Evolutionary conservation across 1,140 invertebrate genomes (phyloP), one percentile per base, ranked within the genome.

Genomic region (Camponotus vicinus): DNA sequence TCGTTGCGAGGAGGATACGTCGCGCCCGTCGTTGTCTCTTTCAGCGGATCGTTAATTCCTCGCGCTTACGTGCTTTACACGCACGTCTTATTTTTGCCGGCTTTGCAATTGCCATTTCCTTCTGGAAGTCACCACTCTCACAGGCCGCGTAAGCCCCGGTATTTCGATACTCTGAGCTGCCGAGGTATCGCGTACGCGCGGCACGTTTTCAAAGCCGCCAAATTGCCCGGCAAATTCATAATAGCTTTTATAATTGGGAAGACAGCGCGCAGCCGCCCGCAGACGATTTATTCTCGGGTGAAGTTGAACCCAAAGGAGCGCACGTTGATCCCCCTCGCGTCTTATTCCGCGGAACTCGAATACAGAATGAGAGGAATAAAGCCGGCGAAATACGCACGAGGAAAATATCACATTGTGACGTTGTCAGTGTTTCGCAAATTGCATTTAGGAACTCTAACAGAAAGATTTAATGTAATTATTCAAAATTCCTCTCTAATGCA

Each of bases 41-140:
- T 93, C 93, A 90, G 89, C 91, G 91, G 91, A 90, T 94, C 93
- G 92, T 94, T 94, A 93, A 92, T 92, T 69, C 76, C 67, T 61
- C 59, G 52, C 89, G 79, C 75, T 79, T 59, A 63, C 90, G 70
- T 75, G 61, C 52, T 76, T 64, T 55, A 76, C 88, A 76, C 85
- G 84, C 79, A 80, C 85, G 73, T 89, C 90, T 92, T 93, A 92
- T 90, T 90, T 90, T 86, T 76, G 86, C 84, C 37, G 64, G 83
- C 70, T 79, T 86, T 75, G 89, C 92, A 93, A 93, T 93, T 92
- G 91, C 90, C 86, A 85, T 27, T 27, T 27, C 27, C 27, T 27
- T 27, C 27, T 27, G 92, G 83, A 93, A 93, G 92, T 85, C 87
- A 91, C 87, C 86, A 91, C 89, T 92, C 90, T 52, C 45, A 40